Conservation (phyloP, 2,888 invertebrate genomes). For the Corbicula japonica region DNA sequence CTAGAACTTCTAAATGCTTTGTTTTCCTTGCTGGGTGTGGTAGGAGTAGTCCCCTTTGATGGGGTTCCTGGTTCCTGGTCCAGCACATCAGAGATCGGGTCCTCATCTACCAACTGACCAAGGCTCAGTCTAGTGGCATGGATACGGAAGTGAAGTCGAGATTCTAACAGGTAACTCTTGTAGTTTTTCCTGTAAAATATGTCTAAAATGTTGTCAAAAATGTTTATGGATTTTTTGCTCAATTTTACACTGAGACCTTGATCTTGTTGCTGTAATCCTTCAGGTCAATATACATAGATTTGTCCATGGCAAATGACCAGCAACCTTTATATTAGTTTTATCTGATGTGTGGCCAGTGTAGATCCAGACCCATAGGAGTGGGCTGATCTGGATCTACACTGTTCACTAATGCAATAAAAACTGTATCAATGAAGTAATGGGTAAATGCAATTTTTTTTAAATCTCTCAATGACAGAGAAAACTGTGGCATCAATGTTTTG, state of each 20-base stretch:
- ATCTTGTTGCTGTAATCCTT: too few species aligned
- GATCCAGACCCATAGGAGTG: background rate
- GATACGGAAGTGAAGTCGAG: constrained; percentile 95
- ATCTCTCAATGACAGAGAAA: too few species aligned
- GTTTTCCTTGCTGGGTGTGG: constrained; percentile 16
- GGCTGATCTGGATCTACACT: background rate
- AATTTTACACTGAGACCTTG: too few species aligned
- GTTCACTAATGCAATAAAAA: background rate
- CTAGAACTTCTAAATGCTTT: constrained; percentile 6
- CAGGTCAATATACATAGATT: too few species aligned
- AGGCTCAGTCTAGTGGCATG: constrained; percentile 89
- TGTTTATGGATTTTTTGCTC: too few species aligned
- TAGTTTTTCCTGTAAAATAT: constrained; percentile 92
- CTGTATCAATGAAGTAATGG: too few species aligned
- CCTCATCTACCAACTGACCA: constrained; percentile 52
- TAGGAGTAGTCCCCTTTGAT: constrained; percentile 15
- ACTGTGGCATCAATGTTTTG: too few species aligned
- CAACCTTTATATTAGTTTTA: too few species aligned
- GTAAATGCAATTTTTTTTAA: too few species aligned
- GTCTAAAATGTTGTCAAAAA: too few species aligned
- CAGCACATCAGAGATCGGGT: constrained; percentile 33
- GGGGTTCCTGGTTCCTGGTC: constrained; percentile 34
- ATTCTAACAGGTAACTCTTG: constrained; percentile 95
- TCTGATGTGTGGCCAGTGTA: too few species aligned
- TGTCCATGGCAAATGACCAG: too few species aligned